These are phyloP conservation scores for Trachemys scripta DNA, from an alignment of 2,113 vertebrate genomes.

Conservation along the genomic window DNA sequence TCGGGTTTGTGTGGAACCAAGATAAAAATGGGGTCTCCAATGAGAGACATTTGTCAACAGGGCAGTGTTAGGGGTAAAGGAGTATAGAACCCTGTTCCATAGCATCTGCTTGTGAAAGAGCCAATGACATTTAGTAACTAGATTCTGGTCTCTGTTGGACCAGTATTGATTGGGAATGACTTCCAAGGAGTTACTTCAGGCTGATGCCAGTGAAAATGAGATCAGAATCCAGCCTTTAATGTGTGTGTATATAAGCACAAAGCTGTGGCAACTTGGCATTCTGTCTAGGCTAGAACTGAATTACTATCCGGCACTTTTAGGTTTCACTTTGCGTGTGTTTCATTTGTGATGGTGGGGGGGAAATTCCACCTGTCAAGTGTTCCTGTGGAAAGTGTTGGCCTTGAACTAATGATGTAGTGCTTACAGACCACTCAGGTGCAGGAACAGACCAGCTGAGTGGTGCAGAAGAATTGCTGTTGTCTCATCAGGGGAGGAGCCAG, in stretches of 20 bases:
- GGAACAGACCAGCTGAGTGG: neutral
- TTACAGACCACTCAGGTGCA: neutral
- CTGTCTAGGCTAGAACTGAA: neutral
- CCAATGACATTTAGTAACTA: neutral
- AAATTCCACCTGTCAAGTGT: neutral
- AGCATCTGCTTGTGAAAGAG: neutral
- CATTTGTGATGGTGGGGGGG: neutral
- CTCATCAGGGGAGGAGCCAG: neutral
- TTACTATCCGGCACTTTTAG: neutral
- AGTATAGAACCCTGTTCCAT: neutral
- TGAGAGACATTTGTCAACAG: neutral
- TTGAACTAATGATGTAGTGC: neutral
- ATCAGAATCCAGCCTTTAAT: neutral
- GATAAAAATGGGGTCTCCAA: neutral
- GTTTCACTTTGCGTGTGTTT: neutral
- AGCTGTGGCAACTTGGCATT: neutral
- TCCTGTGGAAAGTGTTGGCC: neutral
- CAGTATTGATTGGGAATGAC: neutral
- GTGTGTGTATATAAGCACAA: neutral
- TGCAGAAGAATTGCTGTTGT: neutral
- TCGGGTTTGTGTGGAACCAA: neutral
- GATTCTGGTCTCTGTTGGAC: neutral
- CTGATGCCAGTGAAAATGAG: rapidly evolving
- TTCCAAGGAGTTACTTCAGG: neutral
- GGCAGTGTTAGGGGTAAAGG: neutral